phyloP scores from a whole-genome alignment of 2,113 vertebrate species.

The Eleginops maclovinus region DNA sequence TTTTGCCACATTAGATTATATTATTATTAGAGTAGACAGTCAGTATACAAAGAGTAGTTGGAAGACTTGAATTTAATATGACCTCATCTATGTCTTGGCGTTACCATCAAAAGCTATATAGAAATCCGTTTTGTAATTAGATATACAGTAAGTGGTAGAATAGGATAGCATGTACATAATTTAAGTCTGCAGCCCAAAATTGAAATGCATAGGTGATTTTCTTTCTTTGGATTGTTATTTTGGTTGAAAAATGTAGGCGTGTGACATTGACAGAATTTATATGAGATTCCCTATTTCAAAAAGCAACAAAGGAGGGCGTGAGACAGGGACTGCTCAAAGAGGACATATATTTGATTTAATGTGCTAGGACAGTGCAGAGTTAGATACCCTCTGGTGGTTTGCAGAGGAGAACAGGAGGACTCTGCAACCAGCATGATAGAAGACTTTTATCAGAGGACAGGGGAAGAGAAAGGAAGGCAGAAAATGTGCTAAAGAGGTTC shows the following conservation, averaged over 20 bases:
- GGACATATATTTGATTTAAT: constrained; percentile 72
- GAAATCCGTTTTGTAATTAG: constrained; percentile 13
- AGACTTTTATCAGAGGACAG: constrained; percentile 61
- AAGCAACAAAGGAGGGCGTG: constrained; percentile 42
- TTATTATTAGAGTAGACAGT: no score
- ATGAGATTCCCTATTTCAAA: constrained; percentile 42
- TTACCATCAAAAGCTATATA: constrained; percentile 17
- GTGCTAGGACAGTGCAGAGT: constrained; percentile 63
- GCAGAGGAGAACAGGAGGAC: constrained; percentile 66
- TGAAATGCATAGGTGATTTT: background rate
- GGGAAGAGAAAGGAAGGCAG: constrained; percentile 10
- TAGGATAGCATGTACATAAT: background rate
- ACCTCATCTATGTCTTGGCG: background rate
- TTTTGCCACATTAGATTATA: no score
- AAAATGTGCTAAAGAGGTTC: constrained; percentile 41
- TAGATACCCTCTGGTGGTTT: constrained; percentile 67
- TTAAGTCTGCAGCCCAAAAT: background rate
- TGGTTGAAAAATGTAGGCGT: background rate
- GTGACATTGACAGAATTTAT: constrained; percentile 38
- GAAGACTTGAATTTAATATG: background rate
- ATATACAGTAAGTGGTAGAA: background rate
- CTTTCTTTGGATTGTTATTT: background rate
- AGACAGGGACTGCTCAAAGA: constrained; percentile 43
- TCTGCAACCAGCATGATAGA: constrained; percentile 58
- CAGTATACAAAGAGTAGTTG: no score